phyloP scores from a whole-genome alignment of 1,140 invertebrate species.

The Carposina sasakii region DNA sequence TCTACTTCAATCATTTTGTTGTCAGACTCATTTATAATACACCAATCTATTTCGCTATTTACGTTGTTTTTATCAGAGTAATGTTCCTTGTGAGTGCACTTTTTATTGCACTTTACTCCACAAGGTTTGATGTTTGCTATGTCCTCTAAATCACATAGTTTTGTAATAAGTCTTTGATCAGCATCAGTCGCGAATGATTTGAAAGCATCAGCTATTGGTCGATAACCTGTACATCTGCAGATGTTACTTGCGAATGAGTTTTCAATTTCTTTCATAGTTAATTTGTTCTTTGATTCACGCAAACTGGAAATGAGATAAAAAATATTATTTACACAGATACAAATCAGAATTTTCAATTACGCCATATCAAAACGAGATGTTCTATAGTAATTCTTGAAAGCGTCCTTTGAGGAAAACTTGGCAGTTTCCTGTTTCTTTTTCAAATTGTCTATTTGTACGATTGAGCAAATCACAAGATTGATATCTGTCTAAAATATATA shows the following conservation, averaged over 20 bases:
- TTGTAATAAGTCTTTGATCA: constrained; percentile 27
- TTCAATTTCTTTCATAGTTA: constrained; percentile 80
- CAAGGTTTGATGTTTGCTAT: constrained; percentile 37
- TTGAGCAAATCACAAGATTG: no score
- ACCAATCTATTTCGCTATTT: constrained; percentile 34
- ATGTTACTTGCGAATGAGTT: constrained; percentile 87
- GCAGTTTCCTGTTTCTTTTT: no score
- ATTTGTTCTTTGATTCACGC: constrained; percentile 47
- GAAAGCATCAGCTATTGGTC: constrained; percentile 86
- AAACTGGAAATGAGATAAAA: constrained; percentile 32
- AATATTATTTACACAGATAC: constrained; percentile 7
- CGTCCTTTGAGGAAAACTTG: no score
- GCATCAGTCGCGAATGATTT: constrained; percentile 44
- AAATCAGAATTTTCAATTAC: no score
- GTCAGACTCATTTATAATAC: constrained; percentile 31
- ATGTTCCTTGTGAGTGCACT: constrained; percentile 23
- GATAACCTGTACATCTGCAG: constrained; percentile 90
- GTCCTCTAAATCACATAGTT: constrained; percentile 72
- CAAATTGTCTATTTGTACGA: no score
- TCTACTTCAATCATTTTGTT: constrained; percentile 33
- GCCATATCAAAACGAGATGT: no score
- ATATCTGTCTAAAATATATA: no score
- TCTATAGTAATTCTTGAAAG: no score
- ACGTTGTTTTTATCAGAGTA: constrained; percentile 6
- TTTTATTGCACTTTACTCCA: constrained; percentile 32